These are phyloP conservation scores for Caenorhabditis panamensis DNA, from an alignment of 2,888 invertebrate species.

Conservation along the genomic window DNA sequence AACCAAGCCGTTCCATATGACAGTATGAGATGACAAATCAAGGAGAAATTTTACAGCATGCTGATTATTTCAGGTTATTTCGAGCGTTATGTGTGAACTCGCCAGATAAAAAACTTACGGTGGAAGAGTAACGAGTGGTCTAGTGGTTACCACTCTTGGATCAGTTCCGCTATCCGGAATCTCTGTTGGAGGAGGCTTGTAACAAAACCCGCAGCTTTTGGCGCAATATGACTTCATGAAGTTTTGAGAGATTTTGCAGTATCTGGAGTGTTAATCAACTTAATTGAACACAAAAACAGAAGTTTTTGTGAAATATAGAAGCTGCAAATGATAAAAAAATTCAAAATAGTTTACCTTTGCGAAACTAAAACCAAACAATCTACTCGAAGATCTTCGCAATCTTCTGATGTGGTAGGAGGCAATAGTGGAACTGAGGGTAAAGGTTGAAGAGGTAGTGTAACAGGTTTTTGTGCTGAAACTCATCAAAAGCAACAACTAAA, in stretches of 20 bases:
- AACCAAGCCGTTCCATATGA: conserved; percentile 30
- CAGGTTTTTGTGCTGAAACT: conserved; percentile 58
- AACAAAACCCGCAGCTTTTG: conserved; percentile 79
- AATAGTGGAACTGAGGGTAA: conserved; percentile 57
- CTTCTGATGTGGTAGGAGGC: conserved; percentile 59
- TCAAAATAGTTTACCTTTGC: conserved; percentile 58
- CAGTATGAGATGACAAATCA: background rate
- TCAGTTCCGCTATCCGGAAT: conserved; percentile 65
- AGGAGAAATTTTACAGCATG: background rate
- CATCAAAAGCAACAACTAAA: conserved; percentile 15
- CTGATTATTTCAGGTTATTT: background rate
- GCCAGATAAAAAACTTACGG: conserved; percentile 47
- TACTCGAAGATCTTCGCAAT: conserved; percentile 80
- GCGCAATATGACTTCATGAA: conserved; percentile 79
- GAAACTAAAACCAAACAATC: conserved; percentile 74
- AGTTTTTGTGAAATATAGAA: background rate
- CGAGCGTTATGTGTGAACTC: background rate
- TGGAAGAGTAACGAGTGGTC: conserved; percentile 73
- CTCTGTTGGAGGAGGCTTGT: conserved; percentile 75
- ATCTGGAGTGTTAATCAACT: conserved; percentile 51
- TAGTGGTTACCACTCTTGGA: conserved; percentile 72
- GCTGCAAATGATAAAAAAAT: background rate
- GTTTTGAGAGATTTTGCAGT: conserved; percentile 69
- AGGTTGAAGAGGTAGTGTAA: conserved; percentile 38
- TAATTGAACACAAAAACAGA: background rate